Base-by-base conservation (phyloP, 1,140 invertebrate species). In the Euwallacea similis region DNA sequence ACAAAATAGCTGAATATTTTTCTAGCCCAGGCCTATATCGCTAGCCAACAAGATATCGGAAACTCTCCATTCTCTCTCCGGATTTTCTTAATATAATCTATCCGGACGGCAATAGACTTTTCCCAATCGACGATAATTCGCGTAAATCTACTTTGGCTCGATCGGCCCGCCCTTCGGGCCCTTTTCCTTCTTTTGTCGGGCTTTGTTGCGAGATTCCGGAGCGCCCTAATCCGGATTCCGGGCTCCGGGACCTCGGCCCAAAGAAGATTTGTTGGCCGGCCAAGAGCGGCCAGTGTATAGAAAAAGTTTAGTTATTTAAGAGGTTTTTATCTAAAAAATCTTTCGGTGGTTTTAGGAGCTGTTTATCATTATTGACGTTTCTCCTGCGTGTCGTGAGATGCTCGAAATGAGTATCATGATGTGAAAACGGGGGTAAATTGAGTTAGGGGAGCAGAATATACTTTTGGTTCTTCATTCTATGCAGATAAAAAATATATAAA, bases 101-200 rank as follows among this genome's bases (percentile, higher is more conserved):
- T 11, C 53, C 41, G n/a, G 55, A 60, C 55, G 55, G 15, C 66
- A 46, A 68, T 68, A 68, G 66, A 68, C 63, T 68, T 68, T 68
- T 68, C 66, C 55, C 56, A 41, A 68, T 59, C 66, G 66, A 13
- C 56, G 33, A 68, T 60, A 58, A 68, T 68, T 68, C 66, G 55
- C 66, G 66, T 68, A 68, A 68, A 68, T 68, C 66, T 68, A 68
- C 66, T 68, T 68, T 68, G 55, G 55, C 60, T 68, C 66, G 66
- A 68, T 68, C 55, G 65, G 55, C 13, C 42, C 43, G 53, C 33
- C 66, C 66, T 56, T 68, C 50, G 53, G 66, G 56, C 44, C 64
- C 44, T 44, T 68, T 68, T 68, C 44, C 55, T 59, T 60, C 66
- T 68, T 68, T 68, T 68, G 66, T 68, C 66, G 66, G 66, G 15